phyloP scores from a whole-genome alignment of 2,113 vertebrate species.

The Peromyscus maniculatus region DNA sequence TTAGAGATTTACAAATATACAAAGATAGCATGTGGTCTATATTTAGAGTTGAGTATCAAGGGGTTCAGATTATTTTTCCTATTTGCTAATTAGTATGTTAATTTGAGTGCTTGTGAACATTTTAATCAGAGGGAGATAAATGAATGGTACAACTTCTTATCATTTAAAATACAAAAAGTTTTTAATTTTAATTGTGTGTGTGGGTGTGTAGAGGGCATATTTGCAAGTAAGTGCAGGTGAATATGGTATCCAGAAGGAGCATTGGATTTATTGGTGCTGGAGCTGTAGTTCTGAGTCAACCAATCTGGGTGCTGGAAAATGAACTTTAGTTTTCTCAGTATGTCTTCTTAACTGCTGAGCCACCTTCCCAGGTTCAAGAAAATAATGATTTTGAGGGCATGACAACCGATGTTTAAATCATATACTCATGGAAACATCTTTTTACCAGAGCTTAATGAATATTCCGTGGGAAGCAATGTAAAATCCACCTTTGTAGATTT shows the following conservation, averaged over 20 bases:
- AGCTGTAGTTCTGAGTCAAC: not conserved
- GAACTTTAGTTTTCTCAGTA: not conserved
- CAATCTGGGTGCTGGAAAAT: not conserved
- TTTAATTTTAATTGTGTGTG: not conserved
- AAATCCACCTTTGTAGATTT: slow-evolving; percentile 68
- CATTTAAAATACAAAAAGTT: not conserved
- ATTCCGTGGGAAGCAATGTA: slow-evolving; percentile 64
- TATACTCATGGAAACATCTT: not conserved
- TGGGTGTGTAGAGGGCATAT: not conserved
- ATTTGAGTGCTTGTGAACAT: slow-evolving; percentile 1
- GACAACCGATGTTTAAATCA: not conserved
- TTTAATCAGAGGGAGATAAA: slow-evolving; percentile 4
- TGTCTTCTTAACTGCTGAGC: not conserved
- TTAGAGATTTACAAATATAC: not conserved
- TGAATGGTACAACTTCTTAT: not conserved
- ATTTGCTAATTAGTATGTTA: not conserved
- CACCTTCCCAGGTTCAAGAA: not conserved
- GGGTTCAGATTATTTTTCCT: not conserved
- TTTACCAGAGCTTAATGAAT: not conserved
- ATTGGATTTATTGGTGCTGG: not conserved
- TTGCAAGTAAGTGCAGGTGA: not conserved
- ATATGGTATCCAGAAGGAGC: too few relatives aligned
- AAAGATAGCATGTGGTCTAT: not conserved
- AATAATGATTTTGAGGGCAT: not conserved
- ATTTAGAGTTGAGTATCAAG: slow-evolving; percentile 1